Evolutionary conservation across 2,797 vertebrate genomes (phyloP), one percentile per base, ranked within the genome.

Genomic region (Falco biarmicus): DNA sequence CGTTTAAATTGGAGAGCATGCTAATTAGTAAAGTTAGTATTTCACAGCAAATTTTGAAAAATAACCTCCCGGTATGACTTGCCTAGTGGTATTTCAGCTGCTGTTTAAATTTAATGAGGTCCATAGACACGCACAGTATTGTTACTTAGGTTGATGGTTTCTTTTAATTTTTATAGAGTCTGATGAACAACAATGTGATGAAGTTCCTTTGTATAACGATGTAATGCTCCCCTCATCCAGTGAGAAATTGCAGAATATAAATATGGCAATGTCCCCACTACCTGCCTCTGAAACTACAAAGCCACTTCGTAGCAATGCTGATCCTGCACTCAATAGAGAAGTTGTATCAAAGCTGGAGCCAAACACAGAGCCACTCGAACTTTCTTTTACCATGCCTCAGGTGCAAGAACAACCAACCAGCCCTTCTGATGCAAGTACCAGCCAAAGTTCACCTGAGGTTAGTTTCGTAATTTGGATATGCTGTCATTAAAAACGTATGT

Each of bases 171-270:
- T 96, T 97, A 87, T 98, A 99, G 99, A 99, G 94, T 98, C 99
- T 66, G 99, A 99, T 91, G 98, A 99, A 65, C 98, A 98, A 93
- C 97, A 98, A 84, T 97, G 98, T 97, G 98, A 98, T 90, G 99
- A 99, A 63, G 98, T 98, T 82, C 99, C 99, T 73, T 98, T 99
- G 88, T 99, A 99, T 98, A 99, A 99, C 1, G 99, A 99, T 89
- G 99, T 99, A 86, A 99, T 99, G 99, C 98, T 99, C 94, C 99
- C 99, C 82, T 98, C 99, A 88, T 98, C 98, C 90, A 98, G 98
- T 95, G 98, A 99, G 95, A 99, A 99, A 95, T 96, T 99, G 96
- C 98, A 98, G 79, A 98, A 91, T 96, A 98, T 98, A 96, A 98
- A 98, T 97, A 97, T 98, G 98, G 97, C 98, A 93, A 98, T 99